phyloP scores from a whole-genome alignment of 2,888 invertebrate species.

The Harpagoxenus sublaevis region DNA sequence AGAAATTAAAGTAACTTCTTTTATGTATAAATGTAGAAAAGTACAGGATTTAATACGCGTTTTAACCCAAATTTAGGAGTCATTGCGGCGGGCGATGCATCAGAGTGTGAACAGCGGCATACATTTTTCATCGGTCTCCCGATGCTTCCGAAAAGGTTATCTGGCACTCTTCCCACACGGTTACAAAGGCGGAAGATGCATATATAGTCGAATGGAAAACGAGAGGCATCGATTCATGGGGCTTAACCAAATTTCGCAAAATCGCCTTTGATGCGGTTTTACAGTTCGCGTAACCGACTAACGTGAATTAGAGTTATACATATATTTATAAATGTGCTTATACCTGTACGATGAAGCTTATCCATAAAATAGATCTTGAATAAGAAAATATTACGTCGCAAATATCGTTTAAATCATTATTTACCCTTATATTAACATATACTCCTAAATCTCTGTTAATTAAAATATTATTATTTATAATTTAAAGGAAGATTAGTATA shows the following conservation, averaged over 20 bases:
- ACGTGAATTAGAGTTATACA: constrained; percentile 11
- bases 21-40: not conserved
- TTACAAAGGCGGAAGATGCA: constrained; percentile 48
- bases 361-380: not conserved
- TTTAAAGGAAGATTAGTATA: not conserved
- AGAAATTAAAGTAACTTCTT: not conserved
- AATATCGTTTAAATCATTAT: not conserved
- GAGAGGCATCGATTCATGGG: constrained; percentile 38
- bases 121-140: constrained; percentile 52
- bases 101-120: constrained; percentile 41
- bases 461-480: not conserved
- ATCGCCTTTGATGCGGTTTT: constrained; percentile 36
- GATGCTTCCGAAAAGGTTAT: constrained; percentile 52
- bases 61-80: constrained; percentile 49
- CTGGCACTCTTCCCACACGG: constrained; percentile 44
- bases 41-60: constrained; percentile 14
- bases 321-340: constrained; percentile 14
- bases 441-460: not conserved
- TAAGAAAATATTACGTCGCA: not conserved
- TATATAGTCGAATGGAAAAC: constrained; percentile 19
- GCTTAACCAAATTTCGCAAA: constrained; percentile 45
- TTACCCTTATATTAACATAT: not conserved
- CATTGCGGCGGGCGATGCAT: constrained; percentile 44
- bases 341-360: not conserved
- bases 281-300: constrained; percentile 1